Conservation (phyloP, 2,888 invertebrate species). For the Caenorhabditis macrosperma region DNA sequence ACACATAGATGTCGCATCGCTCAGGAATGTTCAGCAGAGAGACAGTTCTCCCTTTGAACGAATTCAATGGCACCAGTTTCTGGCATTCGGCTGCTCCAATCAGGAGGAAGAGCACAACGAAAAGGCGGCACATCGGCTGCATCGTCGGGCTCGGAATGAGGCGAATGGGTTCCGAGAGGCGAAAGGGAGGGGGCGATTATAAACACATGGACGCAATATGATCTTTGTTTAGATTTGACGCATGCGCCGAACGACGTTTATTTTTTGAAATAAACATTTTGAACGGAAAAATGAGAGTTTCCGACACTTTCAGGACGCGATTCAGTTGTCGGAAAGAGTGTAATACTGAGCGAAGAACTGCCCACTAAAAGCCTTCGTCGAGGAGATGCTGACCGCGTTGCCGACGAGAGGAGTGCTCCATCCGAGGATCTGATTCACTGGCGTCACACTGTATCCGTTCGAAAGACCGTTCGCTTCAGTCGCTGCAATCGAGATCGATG, state of each 20-base stretch:
- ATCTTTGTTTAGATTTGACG: neutral
- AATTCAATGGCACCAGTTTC: neutral
- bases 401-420: conserved; percentile 18
- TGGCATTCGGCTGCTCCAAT: neutral
- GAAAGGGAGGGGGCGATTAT: too few species aligned
- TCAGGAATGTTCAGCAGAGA: neutral
- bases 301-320: neutral
- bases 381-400: conserved; percentile 3
- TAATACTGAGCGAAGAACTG: conserved; percentile 36
- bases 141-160: too few species aligned
- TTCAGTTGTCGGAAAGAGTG: neutral
- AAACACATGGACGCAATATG: neutral
- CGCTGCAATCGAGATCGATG: neutral
- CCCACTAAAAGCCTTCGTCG: neutral
- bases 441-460: conserved; percentile 23
- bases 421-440: conserved; percentile 21
- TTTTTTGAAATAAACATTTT: neutral
- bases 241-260: too few species aligned
- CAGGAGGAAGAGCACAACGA: neutral
- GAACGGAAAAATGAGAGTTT: neutral
- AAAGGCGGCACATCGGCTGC: neutral
- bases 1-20: neutral
- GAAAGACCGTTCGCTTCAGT: neutral
- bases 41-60: neutral
- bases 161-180: too few species aligned